Percentiles rank a stretch among this genome's conserved stretches.
phyloP scores from a whole-genome alignment of 1,140 invertebrate species.

The Oppia nitens region DNA sequence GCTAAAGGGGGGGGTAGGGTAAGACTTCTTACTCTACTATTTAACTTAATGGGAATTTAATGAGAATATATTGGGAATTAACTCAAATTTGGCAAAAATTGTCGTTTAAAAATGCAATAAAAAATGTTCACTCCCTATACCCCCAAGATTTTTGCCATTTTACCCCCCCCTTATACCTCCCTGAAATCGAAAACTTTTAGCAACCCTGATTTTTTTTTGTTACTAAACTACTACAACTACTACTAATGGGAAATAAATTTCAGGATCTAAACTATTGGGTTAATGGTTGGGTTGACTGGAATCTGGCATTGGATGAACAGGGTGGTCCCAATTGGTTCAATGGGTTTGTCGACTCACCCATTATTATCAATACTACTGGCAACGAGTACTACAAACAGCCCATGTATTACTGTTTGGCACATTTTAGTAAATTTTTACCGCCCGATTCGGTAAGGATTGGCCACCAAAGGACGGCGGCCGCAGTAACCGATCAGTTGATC shows the following conservation, averaged over 20 bases:
- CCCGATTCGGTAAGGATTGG: conserved; percentile 35
- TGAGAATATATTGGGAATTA: no score
- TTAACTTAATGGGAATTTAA: no score
- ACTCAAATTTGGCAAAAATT: no score
- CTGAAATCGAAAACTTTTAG: no score
- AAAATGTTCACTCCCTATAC: no score
- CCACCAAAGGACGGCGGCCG: background rate
- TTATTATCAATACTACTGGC: conserved; percentile 47
- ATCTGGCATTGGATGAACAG: conserved; percentile 49
- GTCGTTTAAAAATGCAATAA: no score
- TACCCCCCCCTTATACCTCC: no score
- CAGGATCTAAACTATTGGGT: conserved; percentile 38
- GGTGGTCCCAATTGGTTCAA: conserved; percentile 65
- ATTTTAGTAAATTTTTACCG: conserved; percentile 65
- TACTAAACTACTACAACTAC: no score
- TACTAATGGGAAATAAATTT: background rate
- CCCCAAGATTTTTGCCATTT: no score
- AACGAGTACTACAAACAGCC: conserved; percentile 69
- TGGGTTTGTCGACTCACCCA: conserved; percentile 56
- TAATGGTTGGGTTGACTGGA: conserved; percentile 73
- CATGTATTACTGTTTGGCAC: conserved; percentile 66
- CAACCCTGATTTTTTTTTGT: no score
- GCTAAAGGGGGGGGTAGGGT: no score
- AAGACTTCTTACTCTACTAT: no score
- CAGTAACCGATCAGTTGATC: background rate